Percentiles rank a stretch among this genome's conserved stretches.
Evolutionary conservation across 2,797 vertebrate species (phyloP).

Genomic region (Cygnus olor): DNA sequence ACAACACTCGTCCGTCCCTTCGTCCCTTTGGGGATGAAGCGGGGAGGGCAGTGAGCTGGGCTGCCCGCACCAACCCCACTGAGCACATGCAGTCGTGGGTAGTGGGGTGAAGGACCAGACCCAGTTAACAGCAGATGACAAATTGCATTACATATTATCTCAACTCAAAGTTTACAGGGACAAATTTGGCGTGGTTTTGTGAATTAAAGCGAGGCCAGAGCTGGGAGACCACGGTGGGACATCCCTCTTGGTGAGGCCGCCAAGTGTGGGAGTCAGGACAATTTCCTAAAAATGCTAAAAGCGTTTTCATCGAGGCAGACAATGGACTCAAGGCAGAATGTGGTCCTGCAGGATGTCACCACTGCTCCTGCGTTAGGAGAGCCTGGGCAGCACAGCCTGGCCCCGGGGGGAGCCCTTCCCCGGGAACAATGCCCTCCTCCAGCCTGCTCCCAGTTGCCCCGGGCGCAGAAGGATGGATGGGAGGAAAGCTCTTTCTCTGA

Average conservation of each 20-base stretch:
- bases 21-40: not conserved
- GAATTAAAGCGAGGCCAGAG: not conserved
- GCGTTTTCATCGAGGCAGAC: accelerated
- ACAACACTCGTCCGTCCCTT: not conserved
- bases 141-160: not conserved
- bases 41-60: not conserved
- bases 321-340: not conserved
- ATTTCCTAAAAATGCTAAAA: not conserved
- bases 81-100: not conserved
- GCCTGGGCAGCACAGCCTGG: not conserved
- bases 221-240: not conserved
- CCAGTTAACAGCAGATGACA: not conserved
- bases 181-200: not conserved
- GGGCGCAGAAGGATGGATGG: conserved; percentile 14
- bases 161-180: not conserved
- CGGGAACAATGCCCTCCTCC: conserved; percentile 2
- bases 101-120: not conserved
- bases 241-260: not conserved
- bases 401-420: not conserved
- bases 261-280: accelerated
- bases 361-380: not conserved
- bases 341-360: not conserved
- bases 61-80: not conserved
- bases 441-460: not conserved
- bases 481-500: conserved; percentile 27